Conservation (phyloP, 2,113 vertebrate genomes). For the Gila orcuttii region DNA sequence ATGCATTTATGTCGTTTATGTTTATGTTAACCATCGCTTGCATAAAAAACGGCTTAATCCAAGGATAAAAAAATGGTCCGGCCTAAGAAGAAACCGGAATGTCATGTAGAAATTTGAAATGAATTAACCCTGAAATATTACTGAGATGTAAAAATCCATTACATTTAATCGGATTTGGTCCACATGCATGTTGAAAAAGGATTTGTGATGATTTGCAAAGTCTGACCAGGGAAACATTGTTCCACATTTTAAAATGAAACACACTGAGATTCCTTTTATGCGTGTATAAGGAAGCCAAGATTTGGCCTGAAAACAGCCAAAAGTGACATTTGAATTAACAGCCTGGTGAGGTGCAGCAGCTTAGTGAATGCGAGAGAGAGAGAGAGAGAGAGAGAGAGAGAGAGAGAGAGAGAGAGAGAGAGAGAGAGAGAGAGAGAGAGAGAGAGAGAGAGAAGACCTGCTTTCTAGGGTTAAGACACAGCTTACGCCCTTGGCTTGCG, state of each 20-base stretch:
- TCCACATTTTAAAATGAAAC: conserved; percentile 58
- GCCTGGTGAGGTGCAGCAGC: conserved; percentile 63
- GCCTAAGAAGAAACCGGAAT: neutral
- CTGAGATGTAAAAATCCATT: conserved; percentile 57
- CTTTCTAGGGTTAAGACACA: conserved; percentile 70
- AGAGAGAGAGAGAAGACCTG: conserved; percentile 49
- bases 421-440: too few species aligned
- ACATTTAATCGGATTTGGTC: conserved; percentile 60
- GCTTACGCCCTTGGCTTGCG: conserved; percentile 64
- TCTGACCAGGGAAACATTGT: conserved; percentile 47
- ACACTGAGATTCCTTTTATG: conserved; percentile 53
- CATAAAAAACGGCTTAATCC: conserved; percentile 16
- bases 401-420: neutral
- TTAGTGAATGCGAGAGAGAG: conserved; percentile 48
- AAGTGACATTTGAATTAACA: conserved; percentile 75
- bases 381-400: conserved; percentile 1
- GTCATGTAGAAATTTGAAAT: conserved; percentile 32
- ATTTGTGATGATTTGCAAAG: conserved; percentile 58
- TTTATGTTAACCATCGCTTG: neutral
- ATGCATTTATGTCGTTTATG: neutral
- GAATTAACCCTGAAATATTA: conserved; percentile 36
- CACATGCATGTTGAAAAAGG: conserved; percentile 51
- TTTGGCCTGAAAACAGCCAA: conserved; percentile 67
- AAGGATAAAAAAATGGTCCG: neutral
- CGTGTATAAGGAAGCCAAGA: conserved; percentile 51